phyloP scores from a whole-genome alignment of 2,888 invertebrate genomes.

The Mesorhabditis spiculigera region DNA sequence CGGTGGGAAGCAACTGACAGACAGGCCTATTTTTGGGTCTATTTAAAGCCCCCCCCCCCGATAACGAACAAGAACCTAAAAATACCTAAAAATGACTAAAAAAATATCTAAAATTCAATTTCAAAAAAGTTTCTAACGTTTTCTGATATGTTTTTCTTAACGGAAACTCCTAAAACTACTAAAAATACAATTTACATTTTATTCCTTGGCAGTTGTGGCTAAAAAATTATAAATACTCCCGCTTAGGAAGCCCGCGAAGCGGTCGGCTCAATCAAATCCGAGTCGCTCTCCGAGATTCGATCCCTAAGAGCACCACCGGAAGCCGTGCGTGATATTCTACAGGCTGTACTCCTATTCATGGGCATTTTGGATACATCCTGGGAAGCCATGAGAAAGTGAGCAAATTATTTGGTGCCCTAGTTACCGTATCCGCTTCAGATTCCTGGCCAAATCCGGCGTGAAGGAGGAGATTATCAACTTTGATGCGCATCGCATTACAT shows the following conservation, averaged over 20 bases:
- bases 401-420: neutral
- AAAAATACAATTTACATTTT: constrained; percentile 5
- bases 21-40: too few relatives aligned
- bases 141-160: too few relatives aligned
- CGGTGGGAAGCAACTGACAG: too few relatives aligned
- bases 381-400: constrained; percentile 90
- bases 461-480: constrained; percentile 92
- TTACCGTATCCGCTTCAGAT: constrained; percentile 63
- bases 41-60: too few relatives aligned
- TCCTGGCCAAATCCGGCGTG: constrained; percentile 89
- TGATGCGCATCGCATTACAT: constrained; percentile 82
- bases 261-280: constrained; percentile 89
- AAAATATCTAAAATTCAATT: too few relatives aligned
- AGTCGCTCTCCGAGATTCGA: constrained; percentile 89
- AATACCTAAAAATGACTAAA: too few relatives aligned
- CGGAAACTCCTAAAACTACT: neutral
- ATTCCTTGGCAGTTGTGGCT: neutral
- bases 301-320: constrained; percentile 88
- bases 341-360: constrained; percentile 89
- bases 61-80: too few relatives aligned
- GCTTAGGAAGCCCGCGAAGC: constrained; percentile 75
- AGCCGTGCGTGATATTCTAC: constrained; percentile 85
- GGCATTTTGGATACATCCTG: constrained; percentile 97
- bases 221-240: constrained; percentile 44
- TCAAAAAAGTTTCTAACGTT: too few relatives aligned